Evolutionary conservation across 2,888 invertebrate genomes (phyloP), one percentile per base, ranked within the genome.

Genomic region (Chymomyza amoena): DNA sequence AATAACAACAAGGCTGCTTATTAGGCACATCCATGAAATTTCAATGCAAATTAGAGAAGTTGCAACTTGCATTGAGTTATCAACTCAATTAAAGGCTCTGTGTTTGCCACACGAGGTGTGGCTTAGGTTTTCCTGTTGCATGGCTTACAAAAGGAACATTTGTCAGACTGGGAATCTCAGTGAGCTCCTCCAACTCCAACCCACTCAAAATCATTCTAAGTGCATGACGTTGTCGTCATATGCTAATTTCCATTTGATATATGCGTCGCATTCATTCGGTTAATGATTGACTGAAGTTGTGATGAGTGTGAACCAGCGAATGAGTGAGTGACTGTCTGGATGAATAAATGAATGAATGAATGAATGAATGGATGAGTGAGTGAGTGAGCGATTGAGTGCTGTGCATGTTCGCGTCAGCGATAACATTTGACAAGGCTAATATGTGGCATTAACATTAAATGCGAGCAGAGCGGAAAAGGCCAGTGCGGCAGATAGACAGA

Each of bases 231-330:
- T 4, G 54, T 18, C 54, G 59, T 65, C 65, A 65, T 59, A 65
- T 65, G 65, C 65, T 65, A 65, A 65, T 65, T 59, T 65, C 10
- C 57, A 59, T 65, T 57, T 65, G 59, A 65, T 59, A 50, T 57
- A 65, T 65, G 64, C 10, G 25, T 15, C 50, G 39, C 45, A 45
- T 45, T 45, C 39, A 45, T 4, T 13, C 15, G 5, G 9, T 51
- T 20, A 9, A 28, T 45, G 50, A 62, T 64, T 56, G 56, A 64
- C 64, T 64, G 54, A 45, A 64, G 50, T 56, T 64, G 10, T 25
- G 28, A 36, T 20, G 25, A 28, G 51, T 20, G 28, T 6, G 39
- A 45, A 13, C 39, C 13, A 45, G 13, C 39, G 39, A 45, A 13
- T 45, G 39, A 45, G 39, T 45, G 39, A 45, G 39, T 45, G 15